Base-by-base conservation (phyloP, 2,113 vertebrate genomes). In the Sceloporus undulatus region DNA sequence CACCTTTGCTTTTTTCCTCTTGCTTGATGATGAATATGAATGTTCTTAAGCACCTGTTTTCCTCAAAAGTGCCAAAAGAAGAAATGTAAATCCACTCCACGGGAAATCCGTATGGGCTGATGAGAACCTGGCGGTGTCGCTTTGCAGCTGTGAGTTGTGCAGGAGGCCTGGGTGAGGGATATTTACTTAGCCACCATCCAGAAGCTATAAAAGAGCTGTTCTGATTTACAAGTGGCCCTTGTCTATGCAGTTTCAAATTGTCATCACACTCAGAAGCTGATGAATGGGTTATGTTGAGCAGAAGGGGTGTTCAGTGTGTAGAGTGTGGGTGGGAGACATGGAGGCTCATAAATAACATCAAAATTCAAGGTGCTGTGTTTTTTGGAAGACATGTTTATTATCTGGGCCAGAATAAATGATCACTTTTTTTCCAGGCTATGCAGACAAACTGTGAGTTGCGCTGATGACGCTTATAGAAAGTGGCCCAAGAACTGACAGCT, bases 251-350 rank as follows among this genome's bases (percentile, higher is more conserved):
- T 86, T 90, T 83, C 79, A 85, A 88, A 66, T 62, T 87, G 52
- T 86, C 87, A 83, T 91, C 79, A 59, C 81, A 83, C 91, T 93
- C 62, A 23, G 54, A 77, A 88, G 13, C 84, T 88, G 90, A 86
- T 88, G 82, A 90, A 75, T 93, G 90, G 90, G 87, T 81, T 66
- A 83, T 86, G 48, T 1, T 19, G 88, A 62, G 82, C 84, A 83
- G 88, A 94, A 91, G 81, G 79, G 87, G 90, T 40, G 59, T 84
- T 42, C 86, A 34, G 54, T 66, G 88, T 82, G 82, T 78, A 89
- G 80, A 25, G 48, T 48, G 84, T 18, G 4, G 40, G 19, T 70
- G 86, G 25, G 27, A 73, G 85, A 82, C 21, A 16, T 65, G 86
- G 90, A 18, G 82, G 38, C 86, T 89, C 85, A 14, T 18, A 79